Conservation (phyloP, 1,140 invertebrate species). For the Muscidifurax raptorellus region DNA sequence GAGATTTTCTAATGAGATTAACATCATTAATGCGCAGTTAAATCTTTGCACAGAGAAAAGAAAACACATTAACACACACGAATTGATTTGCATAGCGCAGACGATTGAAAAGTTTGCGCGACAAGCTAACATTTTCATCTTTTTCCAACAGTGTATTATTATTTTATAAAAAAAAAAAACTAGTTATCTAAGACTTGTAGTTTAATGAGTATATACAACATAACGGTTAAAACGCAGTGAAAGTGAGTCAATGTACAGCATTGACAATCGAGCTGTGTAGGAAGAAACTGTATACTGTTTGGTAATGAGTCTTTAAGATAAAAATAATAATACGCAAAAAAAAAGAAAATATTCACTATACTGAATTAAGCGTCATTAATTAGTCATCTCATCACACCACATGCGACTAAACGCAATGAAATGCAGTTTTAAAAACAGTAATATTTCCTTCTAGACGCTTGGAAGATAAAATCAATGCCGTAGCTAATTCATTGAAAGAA, state of each 20-base stretch:
- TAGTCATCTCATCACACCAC: slow-evolving; percentile 10
- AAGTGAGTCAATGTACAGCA: neutral
- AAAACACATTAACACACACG: slow-evolving; percentile 12
- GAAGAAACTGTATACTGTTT: slow-evolving; percentile 1
- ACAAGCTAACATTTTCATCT: slow-evolving; percentile 41
- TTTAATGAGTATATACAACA: neutral
- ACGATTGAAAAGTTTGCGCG: neutral
- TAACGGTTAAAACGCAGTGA: neutral
- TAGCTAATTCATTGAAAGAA: slow-evolving; percentile 55
- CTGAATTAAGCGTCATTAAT: slow-evolving; percentile 40
- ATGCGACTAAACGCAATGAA: slow-evolving; percentile 2
- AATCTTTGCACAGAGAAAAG: neutral
- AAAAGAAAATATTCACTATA: slow-evolving; percentile 37
- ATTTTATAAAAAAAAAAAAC: slow-evolving; percentile 4
- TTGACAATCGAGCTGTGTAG: neutral
- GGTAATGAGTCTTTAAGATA: neutral
- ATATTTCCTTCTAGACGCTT: slow-evolving; percentile 54
- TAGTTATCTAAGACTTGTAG: neutral
- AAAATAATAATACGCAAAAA: neutral
- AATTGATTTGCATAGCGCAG: neutral
- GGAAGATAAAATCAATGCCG: slow-evolving; percentile 54
- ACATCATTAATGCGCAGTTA: slow-evolving; percentile 10
- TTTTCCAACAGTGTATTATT: slow-evolving; percentile 55
- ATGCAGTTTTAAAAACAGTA: slow-evolving; percentile 39
- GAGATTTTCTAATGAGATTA: slow-evolving; percentile 23